Percentiles rank a stretch among this genome's conserved stretches.
Evolutionary conservation across 2,888 invertebrate species (phyloP).

Genomic region (Nomada lathburiana): DNA sequence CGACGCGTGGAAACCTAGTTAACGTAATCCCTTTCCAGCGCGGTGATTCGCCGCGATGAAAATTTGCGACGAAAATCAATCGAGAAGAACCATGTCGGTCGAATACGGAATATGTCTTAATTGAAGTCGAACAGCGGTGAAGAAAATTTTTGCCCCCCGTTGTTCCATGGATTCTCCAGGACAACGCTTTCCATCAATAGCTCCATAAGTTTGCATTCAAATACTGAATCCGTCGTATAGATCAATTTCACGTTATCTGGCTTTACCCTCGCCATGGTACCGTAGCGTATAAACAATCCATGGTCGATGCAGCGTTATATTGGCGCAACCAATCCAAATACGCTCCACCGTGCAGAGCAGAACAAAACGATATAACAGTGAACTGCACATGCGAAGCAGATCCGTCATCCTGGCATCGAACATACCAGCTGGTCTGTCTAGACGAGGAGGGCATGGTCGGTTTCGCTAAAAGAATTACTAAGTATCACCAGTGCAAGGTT

Average conservation of each 20-base stretch:
- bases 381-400: background rate
- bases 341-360: background rate
- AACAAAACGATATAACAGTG: background rate
- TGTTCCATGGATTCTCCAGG: background rate
- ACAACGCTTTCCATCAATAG: background rate
- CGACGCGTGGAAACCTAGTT: too few species aligned
- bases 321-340: background rate
- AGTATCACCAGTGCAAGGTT: too few species aligned
- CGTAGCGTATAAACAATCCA: slow-evolving; percentile 3
- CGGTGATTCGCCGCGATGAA: too few species aligned
- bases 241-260: slow-evolving; percentile 10
- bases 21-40: too few species aligned
- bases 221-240: background rate
- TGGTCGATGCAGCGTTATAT: background rate
- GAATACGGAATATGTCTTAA: too few species aligned
- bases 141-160: too few species aligned
- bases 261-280: background rate
- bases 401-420: background rate
- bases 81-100: too few species aligned
- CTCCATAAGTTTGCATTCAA: background rate
- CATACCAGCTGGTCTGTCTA: too few species aligned
- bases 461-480: background rate
- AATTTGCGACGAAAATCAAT: too few species aligned
- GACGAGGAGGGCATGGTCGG: background rate
- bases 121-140: too few species aligned